These are phyloP conservation scores for Eristalis arbustorum DNA, from an alignment of 2,888 invertebrate species.

Conservation along the genomic window DNA sequence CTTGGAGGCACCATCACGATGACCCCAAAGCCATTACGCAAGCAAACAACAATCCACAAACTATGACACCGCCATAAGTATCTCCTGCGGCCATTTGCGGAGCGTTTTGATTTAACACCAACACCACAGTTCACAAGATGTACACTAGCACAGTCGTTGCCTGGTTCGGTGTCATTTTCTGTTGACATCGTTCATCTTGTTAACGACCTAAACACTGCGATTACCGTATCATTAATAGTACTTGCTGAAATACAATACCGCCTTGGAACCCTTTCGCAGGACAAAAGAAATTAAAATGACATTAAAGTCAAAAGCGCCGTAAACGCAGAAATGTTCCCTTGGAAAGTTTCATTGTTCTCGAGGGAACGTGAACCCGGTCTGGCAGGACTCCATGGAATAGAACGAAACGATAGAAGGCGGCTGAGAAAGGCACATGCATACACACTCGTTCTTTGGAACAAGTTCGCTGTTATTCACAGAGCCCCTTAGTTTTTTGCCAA, in stretches of 20 bases:
- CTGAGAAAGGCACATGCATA: slow-evolving; percentile 33
- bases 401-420: slow-evolving; percentile 4
- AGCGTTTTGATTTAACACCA: neutral
- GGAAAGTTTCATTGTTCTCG: slow-evolving; percentile 57
- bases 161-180: neutral
- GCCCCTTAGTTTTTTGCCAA: slow-evolving; percentile 25
- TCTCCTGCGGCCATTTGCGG: neutral
- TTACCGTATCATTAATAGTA: slow-evolving; percentile 64
- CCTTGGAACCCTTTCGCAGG: slow-evolving; percentile 49
- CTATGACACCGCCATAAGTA: neutral
- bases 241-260: slow-evolving; percentile 56
- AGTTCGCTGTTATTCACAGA: slow-evolving; percentile 8
- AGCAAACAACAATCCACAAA: slow-evolving; percentile 3
- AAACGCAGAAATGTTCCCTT: slow-evolving; percentile 49
- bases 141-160: neutral
- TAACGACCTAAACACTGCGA: slow-evolving; percentile 64
- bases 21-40: neutral
- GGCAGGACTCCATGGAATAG: slow-evolving; percentile 14
- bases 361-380: neutral
- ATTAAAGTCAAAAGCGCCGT: slow-evolving; percentile 66
- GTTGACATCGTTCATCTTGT: slow-evolving; percentile 40
- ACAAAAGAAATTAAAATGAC: slow-evolving; percentile 68
- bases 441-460: slow-evolving; percentile 27
- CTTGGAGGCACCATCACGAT: neutral
- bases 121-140: neutral